Evolutionary conservation across 64 coral and sea anemone genomes (phyloP), one percentile per base, ranked within the genome.

Genomic region (Stichodactyla mertensii): DNA sequence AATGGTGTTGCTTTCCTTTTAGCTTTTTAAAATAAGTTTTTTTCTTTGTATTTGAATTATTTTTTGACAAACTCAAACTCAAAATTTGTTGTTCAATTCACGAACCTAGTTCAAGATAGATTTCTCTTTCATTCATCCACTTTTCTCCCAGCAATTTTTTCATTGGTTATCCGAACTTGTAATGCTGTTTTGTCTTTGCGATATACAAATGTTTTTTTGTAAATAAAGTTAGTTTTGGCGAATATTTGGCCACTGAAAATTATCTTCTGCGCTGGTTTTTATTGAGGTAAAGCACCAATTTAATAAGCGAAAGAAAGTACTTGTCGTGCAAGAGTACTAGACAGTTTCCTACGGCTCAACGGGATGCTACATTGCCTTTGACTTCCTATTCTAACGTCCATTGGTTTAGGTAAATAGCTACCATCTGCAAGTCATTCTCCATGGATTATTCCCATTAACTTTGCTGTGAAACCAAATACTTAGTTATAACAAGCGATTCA

Each of bases 391-490:
- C 9, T 74, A 27, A 23, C 10, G 24, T 20, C 53, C 53, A 81
- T 81, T 52, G 78, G 52, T 81, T 55, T 52, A 55, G 51, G 53
- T 81, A 81, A 81, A 81, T 81, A 52, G 13, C 78, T 52, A 13
- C 78, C 78, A 81, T 81, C 78, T 81, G 78, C 18, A 81, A 81
- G 26, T 81, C 51, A 81, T 81, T 81, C n/a, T 81, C 69, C 12
- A 27, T 31, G 10, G 24, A 26, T 74, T 74, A 10, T 31, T 27
- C 24, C 69, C 69, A 74, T 74, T 74, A 74, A 27, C 69, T 74
- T 31, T 4, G 27, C 69, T 31, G 69, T 23, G 69, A 74, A 74
- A 74, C 69, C 10, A 74, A 74, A 74, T 74, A 74, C 69, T 23
- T 27, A 27, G 12, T 11, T 31, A 10, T 74, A 74, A 74, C 69